A percentile compares a stretch with the other conserved stretches of the same genome.
These are phyloP conservation scores for Camponotus pennsylvanicus DNA, from an alignment of 1,140 invertebrate species.

Conservation along the genomic window DNA sequence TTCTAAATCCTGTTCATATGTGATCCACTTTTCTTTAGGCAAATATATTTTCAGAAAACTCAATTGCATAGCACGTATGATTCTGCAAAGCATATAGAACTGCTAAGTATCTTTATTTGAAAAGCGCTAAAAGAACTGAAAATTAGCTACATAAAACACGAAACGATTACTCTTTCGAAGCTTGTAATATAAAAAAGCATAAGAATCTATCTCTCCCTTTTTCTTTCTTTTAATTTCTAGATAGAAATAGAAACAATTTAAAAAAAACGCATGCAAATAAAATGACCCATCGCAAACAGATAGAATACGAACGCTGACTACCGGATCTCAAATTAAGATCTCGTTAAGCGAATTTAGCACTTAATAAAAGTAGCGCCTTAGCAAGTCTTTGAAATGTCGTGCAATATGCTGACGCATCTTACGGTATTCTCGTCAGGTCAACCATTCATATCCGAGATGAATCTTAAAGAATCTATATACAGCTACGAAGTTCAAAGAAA, in stretches of 20 bases:
- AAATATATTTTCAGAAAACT: constrained; percentile 57
- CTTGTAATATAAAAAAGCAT: not conserved
- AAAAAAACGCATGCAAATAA: constrained; percentile 18
- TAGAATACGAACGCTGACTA: not conserved
- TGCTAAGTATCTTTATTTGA: constrained; percentile 9
- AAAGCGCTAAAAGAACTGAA: constrained; percentile 3
- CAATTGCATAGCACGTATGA: constrained; percentile 63
- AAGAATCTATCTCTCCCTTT: not conserved
- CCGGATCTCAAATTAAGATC: constrained; percentile 35
- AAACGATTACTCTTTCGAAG: not conserved
- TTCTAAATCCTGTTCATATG: constrained; percentile 67
- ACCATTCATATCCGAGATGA: not conserved
- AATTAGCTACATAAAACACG: not conserved
- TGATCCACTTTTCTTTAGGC: constrained; percentile 71
- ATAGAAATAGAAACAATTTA: not conserved
- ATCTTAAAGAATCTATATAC: not conserved
- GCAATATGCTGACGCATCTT: not conserved
- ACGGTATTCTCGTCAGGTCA: not conserved
- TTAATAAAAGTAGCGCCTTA: constrained; percentile 28
- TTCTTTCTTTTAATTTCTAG: not conserved
- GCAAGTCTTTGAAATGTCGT: constrained; percentile 10
- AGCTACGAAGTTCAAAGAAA: not conserved
- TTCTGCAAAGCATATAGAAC: constrained; percentile 57
- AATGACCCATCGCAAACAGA: not conserved
- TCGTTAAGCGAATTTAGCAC: constrained; percentile 40